Evolutionary conservation across 2,888 invertebrate species (phyloP).

Genomic region (Chloroclystis v-ata): DNA sequence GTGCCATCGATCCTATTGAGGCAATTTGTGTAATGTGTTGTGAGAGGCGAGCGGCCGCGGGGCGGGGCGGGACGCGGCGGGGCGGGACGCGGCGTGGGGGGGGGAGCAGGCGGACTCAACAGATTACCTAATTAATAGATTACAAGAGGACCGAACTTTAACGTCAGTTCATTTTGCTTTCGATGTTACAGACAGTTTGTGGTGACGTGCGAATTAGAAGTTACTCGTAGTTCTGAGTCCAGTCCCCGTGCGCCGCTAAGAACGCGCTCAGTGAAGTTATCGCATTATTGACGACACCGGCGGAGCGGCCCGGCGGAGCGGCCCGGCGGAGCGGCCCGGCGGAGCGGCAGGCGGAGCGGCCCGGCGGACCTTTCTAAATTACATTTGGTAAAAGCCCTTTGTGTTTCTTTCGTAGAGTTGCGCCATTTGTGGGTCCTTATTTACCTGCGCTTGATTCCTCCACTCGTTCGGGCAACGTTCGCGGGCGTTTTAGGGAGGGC

Average conservation of each 20-base stretch:
- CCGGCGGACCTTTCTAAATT: constrained; percentile 19
- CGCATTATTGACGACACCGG: constrained; percentile 26
- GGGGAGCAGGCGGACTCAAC: background rate
- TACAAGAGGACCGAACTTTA: too few relatives aligned
- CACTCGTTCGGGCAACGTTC: too few relatives aligned
- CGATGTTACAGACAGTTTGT: too few relatives aligned
- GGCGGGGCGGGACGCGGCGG: too few relatives aligned
- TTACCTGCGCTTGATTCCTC: constrained; percentile 11
- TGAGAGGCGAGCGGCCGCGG: constrained; percentile 23
- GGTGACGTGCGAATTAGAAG: too few relatives aligned
- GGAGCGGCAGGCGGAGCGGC: too few relatives aligned
- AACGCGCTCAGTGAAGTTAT: constrained; percentile 24
- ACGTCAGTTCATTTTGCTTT: too few relatives aligned
- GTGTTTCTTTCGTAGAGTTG: constrained; percentile 8
- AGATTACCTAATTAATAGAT: too few relatives aligned
- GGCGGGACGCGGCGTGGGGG: background rate
- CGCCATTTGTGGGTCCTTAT: constrained; percentile 12
- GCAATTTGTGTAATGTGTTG: constrained; percentile 40
- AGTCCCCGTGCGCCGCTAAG: background rate
- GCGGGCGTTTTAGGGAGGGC: too few relatives aligned
- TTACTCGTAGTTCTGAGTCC: background rate
- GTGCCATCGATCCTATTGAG: constrained; percentile 23
- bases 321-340: too few relatives aligned
- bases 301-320: background rate
- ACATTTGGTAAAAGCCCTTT: constrained; percentile 15